phyloP scores from a whole-genome alignment of 2,888 invertebrate genomes.

The Rhimphoctona megacephalus region DNA sequence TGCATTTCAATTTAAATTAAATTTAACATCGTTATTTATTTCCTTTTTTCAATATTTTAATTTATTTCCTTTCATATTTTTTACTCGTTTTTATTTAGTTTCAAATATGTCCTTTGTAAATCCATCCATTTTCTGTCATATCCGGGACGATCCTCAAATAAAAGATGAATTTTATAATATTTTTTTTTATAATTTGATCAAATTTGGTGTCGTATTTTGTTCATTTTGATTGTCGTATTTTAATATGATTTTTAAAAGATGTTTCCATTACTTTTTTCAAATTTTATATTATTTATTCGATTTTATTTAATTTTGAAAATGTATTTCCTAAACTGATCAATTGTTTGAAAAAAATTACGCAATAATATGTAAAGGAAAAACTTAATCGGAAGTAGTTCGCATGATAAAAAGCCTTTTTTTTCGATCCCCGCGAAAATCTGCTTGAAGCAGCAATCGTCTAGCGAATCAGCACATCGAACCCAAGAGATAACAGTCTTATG shows the following conservation, averaged over 20 bases:
- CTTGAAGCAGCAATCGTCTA: conserved; percentile 22
- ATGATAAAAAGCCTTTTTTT: neutral
- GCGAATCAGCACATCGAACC: conserved; percentile 29
- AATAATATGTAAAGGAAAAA: neutral
- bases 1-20: neutral
- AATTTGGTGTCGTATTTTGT: neutral
- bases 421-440: neutral
- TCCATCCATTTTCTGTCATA: no score
- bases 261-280: neutral
- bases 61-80: neutral
- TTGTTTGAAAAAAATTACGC: neutral
- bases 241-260: neutral
- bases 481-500: conserved; percentile 29
- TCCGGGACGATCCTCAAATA: no score
- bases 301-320: neutral
- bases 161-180: no score
- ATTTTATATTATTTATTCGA: neutral
- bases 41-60: neutral
- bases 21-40: neutral
- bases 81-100: neutral
- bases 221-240: neutral
- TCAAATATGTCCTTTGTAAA: neutral
- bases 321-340: neutral
- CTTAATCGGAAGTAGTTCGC: neutral
- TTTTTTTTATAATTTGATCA: neutral